Base-by-base conservation (phyloP, 53 echinoderm and acorn worm species). In the Apostichopus leukothele region DNA sequence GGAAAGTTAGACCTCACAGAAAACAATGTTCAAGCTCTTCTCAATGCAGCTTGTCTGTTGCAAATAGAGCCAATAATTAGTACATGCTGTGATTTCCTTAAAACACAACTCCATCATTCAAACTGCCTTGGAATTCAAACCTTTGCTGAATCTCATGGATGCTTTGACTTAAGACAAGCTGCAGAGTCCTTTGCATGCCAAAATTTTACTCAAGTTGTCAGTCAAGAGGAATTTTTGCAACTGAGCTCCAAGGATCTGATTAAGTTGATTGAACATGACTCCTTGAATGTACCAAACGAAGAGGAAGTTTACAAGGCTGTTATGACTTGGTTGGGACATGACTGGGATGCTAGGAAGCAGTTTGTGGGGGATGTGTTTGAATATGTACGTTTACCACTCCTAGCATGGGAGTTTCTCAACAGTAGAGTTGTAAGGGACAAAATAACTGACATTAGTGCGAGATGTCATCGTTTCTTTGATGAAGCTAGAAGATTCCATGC, bases 361-460 rank as follows among this genome's bases (percentile, higher is more conserved):
- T 63, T 86, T 50, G 86, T 96, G 51, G 94, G 93, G 3, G 92
- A 93, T 25, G 86, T 99, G 78, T 96, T 99, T 50, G 99, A 99
- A 89, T 93, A 99, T 51, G 94, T 99, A 5, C 92, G 99, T 11
- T 90, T 99, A 25, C 99, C 99, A 14, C 91, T 99, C 63, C 83
- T 94, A n/a, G 80, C 99, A 0, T 99, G 99, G 99, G 94, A 99
- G 88, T 99, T 99, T 67, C 96, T 99, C 53, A 96, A 90, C 78
- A 90, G 93, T 16, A 88, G 84, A 7, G 99, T 99, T n/a, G 93
- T 93, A 6, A 87, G 94, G 6, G 92, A 99, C 73, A 89, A 92
- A 21, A 66, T 96, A 7, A 90, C 96, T 26, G 91, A 91, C 7
- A 71, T 84, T 19, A 93, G 93, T 63, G 90, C 93, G 59, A 88